Conservation (phyloP, 2,113 vertebrate species). For the Geococcyx californianus region DNA sequence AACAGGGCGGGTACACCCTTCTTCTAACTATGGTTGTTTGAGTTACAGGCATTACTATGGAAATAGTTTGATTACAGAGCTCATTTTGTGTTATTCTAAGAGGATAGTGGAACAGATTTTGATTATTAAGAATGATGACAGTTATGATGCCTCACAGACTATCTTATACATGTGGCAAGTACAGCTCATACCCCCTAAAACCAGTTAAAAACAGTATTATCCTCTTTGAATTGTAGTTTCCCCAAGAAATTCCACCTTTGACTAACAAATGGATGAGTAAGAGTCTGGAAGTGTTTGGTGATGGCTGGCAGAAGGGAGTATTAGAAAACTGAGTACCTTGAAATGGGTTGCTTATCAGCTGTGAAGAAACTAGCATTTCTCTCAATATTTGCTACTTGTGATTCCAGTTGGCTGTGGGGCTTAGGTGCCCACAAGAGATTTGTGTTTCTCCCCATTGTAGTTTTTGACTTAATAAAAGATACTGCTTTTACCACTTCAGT, state of each 20-base stretch:
- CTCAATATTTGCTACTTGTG: background rate
- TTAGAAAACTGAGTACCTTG: background rate
- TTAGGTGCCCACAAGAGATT: background rate
- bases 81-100: background rate
- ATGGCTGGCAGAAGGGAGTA: background rate
- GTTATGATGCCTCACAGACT: background rate
- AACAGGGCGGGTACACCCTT: background rate
- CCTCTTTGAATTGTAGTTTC: background rate
- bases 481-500: background rate
- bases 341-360: background rate
- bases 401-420: background rate
- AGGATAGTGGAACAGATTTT: background rate
- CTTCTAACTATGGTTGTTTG: background rate
- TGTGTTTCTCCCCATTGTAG: background rate
- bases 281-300: background rate
- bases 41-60: background rate
- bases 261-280: background rate
- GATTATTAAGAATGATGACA: background rate
- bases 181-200: no score
- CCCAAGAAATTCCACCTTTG: background rate
- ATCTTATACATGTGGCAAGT: no score
- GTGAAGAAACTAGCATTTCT: background rate
- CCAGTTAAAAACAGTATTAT: background rate
- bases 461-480: background rate
- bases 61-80: background rate